Evolutionary conservation across 2,888 invertebrate genomes (phyloP).

Genomic region (Trachelus tabidus): DNA sequence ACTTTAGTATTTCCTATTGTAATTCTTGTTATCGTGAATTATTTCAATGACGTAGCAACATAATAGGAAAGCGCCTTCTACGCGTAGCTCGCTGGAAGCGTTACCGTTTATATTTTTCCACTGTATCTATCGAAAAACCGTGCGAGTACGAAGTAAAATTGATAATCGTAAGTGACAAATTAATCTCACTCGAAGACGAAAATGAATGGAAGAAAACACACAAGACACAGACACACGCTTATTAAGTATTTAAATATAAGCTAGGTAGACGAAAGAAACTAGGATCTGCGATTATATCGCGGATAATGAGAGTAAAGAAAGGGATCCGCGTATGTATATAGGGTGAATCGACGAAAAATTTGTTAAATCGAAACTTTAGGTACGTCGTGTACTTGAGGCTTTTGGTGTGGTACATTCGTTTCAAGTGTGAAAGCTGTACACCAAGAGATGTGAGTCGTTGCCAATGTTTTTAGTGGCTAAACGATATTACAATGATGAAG

Average conservation of each 20-base stretch:
- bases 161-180: constrained; percentile 8
- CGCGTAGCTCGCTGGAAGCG: not conserved
- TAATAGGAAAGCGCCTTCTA: not conserved
- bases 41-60: not conserved
- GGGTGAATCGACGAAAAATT: not conserved
- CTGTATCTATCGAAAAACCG: constrained; percentile 12
- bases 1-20: not conserved
- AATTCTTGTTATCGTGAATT: not conserved
- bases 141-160: constrained; percentile 14
- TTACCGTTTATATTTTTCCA: constrained; percentile 35
- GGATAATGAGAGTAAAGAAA: not conserved
- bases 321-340: not conserved
- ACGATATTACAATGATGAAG: not conserved
- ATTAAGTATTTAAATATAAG: constrained; percentile 22
- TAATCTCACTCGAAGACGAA: constrained; percentile 9
- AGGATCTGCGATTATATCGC: not conserved
- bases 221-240: constrained; percentile 26
- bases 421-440: not conserved
- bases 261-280: constrained; percentile 5
- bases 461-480: not conserved
- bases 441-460: not conserved
- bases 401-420: not conserved
- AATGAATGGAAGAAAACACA: not conserved
- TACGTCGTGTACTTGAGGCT: not conserved
- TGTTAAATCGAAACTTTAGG: not conserved